Percentiles rank a stretch among this genome's conserved stretches.
Conservation (phyloP, 2,113 vertebrate genomes). For the Marcusenius ussheri region DNA sequence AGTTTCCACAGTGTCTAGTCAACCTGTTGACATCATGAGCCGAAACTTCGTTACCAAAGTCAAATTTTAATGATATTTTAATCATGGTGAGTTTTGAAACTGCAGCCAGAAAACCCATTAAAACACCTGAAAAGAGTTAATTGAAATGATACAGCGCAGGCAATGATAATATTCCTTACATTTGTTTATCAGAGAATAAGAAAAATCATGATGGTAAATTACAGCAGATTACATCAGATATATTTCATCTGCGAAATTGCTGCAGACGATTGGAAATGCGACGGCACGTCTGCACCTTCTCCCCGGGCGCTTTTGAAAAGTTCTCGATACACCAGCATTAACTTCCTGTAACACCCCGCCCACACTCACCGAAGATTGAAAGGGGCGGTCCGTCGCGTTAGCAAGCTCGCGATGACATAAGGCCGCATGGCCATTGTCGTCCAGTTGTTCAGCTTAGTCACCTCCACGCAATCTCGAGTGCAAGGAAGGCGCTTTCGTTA, state of each 20-base stretch:
- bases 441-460: constrained; percentile 30
- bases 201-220: neutral
- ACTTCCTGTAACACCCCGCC: neutral
- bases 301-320: neutral
- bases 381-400: neutral
- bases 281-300: neutral
- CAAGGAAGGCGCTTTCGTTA: constrained; percentile 35
- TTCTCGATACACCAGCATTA: neutral
- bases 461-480: constrained; percentile 39
- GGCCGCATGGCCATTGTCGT: constrained; percentile 20
- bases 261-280: neutral
- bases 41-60: neutral
- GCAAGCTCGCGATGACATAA: neutral
- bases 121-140: neutral
- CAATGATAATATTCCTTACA: neutral
- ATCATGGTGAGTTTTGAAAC: neutral
- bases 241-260: neutral
- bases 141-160: neutral
- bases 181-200: neutral
- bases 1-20: neutral
- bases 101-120: neutral
- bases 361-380: neutral
- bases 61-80: neutral
- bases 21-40: neutral
- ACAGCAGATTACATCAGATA: neutral